Conservation (phyloP, 2,888 invertebrate species). For the Automeris io region DNA sequence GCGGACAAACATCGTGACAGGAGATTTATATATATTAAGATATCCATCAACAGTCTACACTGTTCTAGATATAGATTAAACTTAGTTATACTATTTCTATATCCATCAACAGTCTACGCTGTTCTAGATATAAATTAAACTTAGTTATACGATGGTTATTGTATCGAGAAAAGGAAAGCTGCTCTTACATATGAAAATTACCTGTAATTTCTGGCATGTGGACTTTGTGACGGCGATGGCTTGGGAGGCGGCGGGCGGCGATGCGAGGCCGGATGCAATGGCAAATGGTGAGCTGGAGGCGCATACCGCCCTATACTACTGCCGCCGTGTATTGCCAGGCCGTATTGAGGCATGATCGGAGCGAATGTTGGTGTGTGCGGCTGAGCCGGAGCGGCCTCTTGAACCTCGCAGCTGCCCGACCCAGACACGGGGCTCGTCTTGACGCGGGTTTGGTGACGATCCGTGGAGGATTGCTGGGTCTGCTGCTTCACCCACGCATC, state of each 20-base stretch:
- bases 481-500: slow-evolving; percentile 72
- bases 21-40: too few species aligned
- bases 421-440: slow-evolving; percentile 68
- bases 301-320: slow-evolving; percentile 70
- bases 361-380: slow-evolving; percentile 60
- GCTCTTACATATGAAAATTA: too few species aligned
- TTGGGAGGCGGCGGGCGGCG: slow-evolving; percentile 67
- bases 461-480: slow-evolving; percentile 53
- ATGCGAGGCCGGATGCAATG: slow-evolving; percentile 75
- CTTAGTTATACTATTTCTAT: too few species aligned
- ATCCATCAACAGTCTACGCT: too few species aligned
- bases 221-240: slow-evolving; percentile 73
- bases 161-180: too few species aligned
- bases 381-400: slow-evolving; percentile 78
- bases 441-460: slow-evolving; percentile 62
- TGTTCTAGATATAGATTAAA: too few species aligned
- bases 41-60: too few species aligned
- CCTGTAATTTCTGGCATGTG: slow-evolving; percentile 76
- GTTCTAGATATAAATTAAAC: too few species aligned
- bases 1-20: too few species aligned
- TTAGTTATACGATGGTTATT: too few species aligned
- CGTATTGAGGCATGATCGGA: slow-evolving; percentile 62
- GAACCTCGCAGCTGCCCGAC: slow-evolving; percentile 59
- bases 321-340: slow-evolving; percentile 53
- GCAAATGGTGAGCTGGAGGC: slow-evolving; percentile 69